These are phyloP conservation scores for Lycorma delicatula DNA, from an alignment of 1,140 invertebrate genomes.

Conservation along the genomic window DNA sequence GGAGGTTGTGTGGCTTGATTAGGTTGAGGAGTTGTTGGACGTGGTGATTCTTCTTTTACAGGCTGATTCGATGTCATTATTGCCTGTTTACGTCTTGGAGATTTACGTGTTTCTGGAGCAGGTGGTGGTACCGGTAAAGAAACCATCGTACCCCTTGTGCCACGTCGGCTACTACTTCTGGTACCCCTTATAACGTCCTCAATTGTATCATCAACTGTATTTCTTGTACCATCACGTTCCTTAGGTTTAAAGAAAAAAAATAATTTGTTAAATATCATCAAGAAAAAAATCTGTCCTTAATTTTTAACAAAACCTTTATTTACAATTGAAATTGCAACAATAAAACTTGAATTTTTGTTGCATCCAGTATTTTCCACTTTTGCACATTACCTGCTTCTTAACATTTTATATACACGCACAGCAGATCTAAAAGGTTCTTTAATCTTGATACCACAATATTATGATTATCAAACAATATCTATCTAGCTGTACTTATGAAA, in stretches of 20 bases:
- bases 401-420: too few species aligned
- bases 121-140: constrained; percentile 13
- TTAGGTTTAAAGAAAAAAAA: constrained; percentile 28
- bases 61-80: not conserved
- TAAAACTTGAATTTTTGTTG: too few species aligned
- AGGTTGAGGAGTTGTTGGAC: not conserved
- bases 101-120: constrained; percentile 20
- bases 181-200: constrained; percentile 55
- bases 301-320: too few species aligned
- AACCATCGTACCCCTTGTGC: constrained; percentile 24
- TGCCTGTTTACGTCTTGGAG: constrained; percentile 23
- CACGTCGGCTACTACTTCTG: constrained; percentile 32
- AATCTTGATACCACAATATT: too few species aligned
- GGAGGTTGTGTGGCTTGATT: constrained; percentile 14
- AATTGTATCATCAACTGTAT: constrained; percentile 73
- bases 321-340: too few species aligned
- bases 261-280: not conserved
- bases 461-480: too few species aligned
- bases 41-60: not conserved
- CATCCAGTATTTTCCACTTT: too few species aligned
- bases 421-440: too few species aligned
- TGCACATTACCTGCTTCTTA: too few species aligned
- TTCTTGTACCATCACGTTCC: constrained; percentile 64
- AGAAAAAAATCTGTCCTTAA: too few species aligned
- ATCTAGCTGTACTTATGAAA: too few species aligned